Conservation (phyloP, 2,888 invertebrate species). For the Argyra leucocephala region DNA sequence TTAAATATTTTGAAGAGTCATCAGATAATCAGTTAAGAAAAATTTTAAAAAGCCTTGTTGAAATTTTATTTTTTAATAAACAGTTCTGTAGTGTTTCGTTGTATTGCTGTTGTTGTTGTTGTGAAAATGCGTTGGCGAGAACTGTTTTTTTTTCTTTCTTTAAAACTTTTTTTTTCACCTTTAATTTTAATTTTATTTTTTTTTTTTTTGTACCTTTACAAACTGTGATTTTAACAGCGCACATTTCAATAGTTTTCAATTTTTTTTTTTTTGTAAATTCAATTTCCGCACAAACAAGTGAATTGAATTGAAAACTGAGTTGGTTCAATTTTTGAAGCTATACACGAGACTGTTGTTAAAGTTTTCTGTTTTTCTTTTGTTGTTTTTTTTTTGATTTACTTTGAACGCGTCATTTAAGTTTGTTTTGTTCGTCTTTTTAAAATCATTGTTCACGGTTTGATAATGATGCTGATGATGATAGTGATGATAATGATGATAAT, state of each 20-base stretch:
- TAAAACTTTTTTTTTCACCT: background rate
- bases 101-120: background rate
- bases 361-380: background rate
- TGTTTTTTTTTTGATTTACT: background rate
- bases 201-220: background rate
- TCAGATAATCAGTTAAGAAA: too few species aligned
- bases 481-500: slow-evolving; percentile 7
- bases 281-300: slow-evolving; percentile 27
- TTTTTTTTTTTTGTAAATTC: slow-evolving; percentile 13
- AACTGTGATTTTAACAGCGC: background rate
- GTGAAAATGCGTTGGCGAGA: background rate
- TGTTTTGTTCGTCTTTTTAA: background rate
- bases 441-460: background rate
- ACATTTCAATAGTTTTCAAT: background rate
- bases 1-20: too few species aligned
- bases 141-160: background rate
- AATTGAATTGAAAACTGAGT: slow-evolving; percentile 16
- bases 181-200: background rate
- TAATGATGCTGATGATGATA: too few species aligned
- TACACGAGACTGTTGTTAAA: too few species aligned
- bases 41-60: background rate
- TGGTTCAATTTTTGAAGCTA: slow-evolving; percentile 9
- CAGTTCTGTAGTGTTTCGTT: background rate
- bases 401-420: background rate
- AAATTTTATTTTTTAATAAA: background rate